phyloP scores from a whole-genome alignment of 1,140 invertebrate species.

The Drosophila orena region DNA sequence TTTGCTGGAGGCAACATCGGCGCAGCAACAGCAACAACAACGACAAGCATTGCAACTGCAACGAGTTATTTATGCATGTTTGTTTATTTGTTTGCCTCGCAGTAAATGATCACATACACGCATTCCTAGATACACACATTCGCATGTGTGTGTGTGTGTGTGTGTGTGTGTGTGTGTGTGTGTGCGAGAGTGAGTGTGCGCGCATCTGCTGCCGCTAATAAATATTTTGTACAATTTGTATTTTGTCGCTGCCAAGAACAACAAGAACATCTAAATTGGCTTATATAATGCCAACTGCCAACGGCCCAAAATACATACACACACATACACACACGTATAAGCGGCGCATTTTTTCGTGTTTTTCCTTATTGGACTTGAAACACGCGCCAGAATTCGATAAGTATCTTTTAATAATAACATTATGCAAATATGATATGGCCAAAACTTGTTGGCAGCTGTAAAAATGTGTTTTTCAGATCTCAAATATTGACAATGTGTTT shows the following conservation, averaged over 20 bases:
- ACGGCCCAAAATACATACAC: not conserved
- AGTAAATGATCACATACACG: conserved; percentile 78
- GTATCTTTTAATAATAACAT: conserved; percentile 27
- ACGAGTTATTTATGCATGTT: conserved; percentile 83
- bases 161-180: too few species aligned
- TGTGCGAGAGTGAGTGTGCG: conserved; percentile 15
- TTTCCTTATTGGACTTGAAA: conserved; percentile 37
- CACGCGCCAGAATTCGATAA: conserved; percentile 30
- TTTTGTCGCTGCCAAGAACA: conserved; percentile 43
- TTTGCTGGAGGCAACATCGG: conserved; percentile 70
- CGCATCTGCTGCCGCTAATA: conserved; percentile 63
- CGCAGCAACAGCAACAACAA: conserved; percentile 19
- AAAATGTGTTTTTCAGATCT: conserved; percentile 2
- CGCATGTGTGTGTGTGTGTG: conserved; percentile 8
- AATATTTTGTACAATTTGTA: conserved; percentile 39
- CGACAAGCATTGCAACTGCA: conserved; percentile 68
- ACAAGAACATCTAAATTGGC: conserved; percentile 44
- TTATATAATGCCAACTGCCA: conserved; percentile 34
- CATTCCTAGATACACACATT: conserved; percentile 26
- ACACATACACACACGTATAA: not conserved
- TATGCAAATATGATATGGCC: conserved; percentile 36
- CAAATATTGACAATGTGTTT: too few species aligned
- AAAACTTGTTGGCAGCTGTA: conserved; percentile 33
- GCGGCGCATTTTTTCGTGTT: conserved; percentile 19
- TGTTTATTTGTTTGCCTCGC: conserved; percentile 81